Conservation (phyloP, 2,797 vertebrate species). For the Tenualosa ilisha region DNA sequence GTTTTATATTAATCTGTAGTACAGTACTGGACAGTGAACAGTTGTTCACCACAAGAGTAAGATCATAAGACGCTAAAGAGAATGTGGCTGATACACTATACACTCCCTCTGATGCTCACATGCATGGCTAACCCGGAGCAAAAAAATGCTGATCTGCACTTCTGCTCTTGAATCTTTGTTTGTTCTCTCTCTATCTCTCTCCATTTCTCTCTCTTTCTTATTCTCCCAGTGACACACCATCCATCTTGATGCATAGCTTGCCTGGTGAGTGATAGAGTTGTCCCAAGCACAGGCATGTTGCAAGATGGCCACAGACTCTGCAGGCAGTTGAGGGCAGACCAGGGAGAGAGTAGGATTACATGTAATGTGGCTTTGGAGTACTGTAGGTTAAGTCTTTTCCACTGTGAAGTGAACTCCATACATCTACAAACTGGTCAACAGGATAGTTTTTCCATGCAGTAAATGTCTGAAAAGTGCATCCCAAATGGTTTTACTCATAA, state of each 20-base stretch:
- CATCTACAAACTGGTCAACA: background rate
- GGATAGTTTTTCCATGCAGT: background rate
- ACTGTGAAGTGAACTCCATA: background rate
- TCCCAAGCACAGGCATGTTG: background rate
- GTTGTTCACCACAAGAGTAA: background rate
- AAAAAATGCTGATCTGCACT: background rate
- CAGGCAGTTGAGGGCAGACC: background rate
- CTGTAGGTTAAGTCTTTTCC: background rate
- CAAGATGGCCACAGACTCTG: background rate
- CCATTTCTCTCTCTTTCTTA: constrained; percentile 2
- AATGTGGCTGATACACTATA: background rate
- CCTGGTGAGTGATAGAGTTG: background rate
- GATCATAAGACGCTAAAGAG: background rate
- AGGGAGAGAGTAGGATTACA: background rate
- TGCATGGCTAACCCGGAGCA: background rate
- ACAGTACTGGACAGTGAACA: too few relatives aligned
- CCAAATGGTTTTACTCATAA: background rate
- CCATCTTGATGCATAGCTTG: background rate
- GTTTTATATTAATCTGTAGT: background rate
- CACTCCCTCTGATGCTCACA: background rate
- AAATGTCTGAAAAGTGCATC: background rate
- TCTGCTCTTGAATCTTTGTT: background rate
- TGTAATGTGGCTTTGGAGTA: background rate
- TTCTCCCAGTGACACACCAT: background rate
- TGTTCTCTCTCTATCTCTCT: background rate